A percentile compares a stretch with the other conserved stretches of the same genome.
These are phyloP conservation scores for Eulithis testata DNA, from an alignment of 2,888 invertebrate species.

Conservation along the genomic window DNA sequence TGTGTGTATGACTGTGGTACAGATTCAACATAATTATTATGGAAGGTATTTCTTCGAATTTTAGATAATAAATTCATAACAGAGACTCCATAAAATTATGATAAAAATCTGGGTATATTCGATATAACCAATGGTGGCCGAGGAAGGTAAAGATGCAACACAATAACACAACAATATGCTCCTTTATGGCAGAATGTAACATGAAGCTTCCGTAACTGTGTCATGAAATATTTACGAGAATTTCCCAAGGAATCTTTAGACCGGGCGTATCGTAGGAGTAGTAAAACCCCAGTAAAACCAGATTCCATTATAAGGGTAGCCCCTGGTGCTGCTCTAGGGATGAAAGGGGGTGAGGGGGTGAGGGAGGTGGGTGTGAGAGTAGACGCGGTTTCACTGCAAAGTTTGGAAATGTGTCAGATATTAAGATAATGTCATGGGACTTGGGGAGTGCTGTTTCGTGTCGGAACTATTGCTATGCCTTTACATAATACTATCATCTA, in stretches of 20 bases:
- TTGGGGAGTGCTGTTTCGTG: conserved; percentile 27
- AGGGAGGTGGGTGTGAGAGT: conserved; percentile 26
- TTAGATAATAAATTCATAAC: too few species aligned
- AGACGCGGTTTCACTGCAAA: conserved; percentile 40
- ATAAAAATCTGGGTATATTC: too few species aligned
- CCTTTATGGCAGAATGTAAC: conserved; percentile 44
- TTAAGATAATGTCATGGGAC: conserved; percentile 39
- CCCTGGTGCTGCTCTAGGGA: conserved; percentile 66
- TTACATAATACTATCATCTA: conserved; percentile 14
- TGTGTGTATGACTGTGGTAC: too few species aligned
- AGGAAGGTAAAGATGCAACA: neutral
- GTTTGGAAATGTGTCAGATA: conserved; percentile 43
- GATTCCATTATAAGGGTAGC: conserved; percentile 65
- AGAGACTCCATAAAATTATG: too few species aligned
- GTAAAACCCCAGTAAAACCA: conserved; percentile 53
- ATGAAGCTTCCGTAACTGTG: conserved; percentile 50
- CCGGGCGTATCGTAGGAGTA: conserved; percentile 44
- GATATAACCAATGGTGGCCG: too few species aligned
- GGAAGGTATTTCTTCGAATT: too few species aligned
- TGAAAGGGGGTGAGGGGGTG: conserved; percentile 58
- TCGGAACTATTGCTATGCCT: conserved; percentile 9
- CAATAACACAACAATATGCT: conserved; percentile 32
- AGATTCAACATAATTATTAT: too few species aligned
- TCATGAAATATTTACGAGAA: conserved; percentile 62
- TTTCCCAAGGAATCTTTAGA: conserved; percentile 53